Conservation (phyloP, 2,888 invertebrate species). For the Philonicus albiceps region DNA sequence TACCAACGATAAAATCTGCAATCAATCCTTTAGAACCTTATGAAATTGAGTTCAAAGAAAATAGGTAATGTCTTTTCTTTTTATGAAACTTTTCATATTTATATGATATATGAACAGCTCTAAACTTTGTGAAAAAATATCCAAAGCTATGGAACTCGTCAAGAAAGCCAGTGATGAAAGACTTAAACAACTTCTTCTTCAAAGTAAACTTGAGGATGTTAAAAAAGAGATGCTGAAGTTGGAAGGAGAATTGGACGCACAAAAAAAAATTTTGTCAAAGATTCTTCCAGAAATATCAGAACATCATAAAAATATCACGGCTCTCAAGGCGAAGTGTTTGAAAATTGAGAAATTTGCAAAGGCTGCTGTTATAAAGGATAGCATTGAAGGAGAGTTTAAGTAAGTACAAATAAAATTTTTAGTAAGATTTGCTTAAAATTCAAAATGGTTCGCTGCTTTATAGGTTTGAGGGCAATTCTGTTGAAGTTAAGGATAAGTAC, state of each 20-base stretch:
- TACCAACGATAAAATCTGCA: background rate
- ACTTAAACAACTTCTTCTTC: conserved; percentile 54
- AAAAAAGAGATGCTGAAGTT: conserved; percentile 55
- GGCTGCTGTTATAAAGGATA: conserved; percentile 53
- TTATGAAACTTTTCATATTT: background rate
- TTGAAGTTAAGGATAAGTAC: conserved; percentile 56
- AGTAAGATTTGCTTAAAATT: background rate
- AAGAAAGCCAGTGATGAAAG: conserved; percentile 56
- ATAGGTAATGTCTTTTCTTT: conserved; percentile 3
- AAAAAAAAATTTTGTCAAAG: conserved; percentile 55
- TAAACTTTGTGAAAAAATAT: conserved; percentile 57
- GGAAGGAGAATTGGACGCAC: conserved; percentile 53
- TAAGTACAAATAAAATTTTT: conserved; percentile 42
- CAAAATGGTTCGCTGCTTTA: background rate
- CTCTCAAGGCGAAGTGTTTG: conserved; percentile 55
- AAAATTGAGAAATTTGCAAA: conserved; percentile 56
- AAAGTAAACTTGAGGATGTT: conserved; percentile 56
- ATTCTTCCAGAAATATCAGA: conserved; percentile 58
- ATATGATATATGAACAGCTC: conserved; percentile 49
- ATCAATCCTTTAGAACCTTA: background rate
- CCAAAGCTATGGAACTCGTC: conserved; percentile 58
- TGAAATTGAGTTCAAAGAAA: conserved; percentile 18
- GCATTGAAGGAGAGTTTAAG: conserved; percentile 54
- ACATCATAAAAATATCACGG: conserved; percentile 56
- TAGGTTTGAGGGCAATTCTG: conserved; percentile 52